Percentiles rank a stretch among this genome's conserved stretches.
phyloP scores from a whole-genome alignment of 2,113 vertebrate genomes.

The Corynorhinus townsendii region DNA sequence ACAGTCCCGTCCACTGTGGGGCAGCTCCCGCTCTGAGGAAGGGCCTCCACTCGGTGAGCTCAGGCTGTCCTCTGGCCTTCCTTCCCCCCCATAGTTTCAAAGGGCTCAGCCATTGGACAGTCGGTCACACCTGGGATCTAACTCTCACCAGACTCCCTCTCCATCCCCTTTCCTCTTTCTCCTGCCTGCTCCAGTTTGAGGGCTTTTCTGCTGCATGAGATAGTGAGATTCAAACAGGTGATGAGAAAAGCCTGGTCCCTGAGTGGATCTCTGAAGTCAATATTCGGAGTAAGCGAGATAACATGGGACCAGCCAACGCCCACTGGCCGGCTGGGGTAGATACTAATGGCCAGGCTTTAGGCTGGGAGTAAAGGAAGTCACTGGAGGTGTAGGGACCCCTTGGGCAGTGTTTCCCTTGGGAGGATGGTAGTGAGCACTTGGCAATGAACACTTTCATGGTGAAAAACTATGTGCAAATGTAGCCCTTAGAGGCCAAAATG shows the following conservation, averaged over 20 bases:
- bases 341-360: neutral
- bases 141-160: neutral
- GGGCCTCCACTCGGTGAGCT: neutral
- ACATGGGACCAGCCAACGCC: neutral
- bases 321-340: neutral
- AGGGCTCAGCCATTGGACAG: neutral
- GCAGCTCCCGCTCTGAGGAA: neutral
- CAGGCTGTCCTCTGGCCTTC: neutral
- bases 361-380: neutral
- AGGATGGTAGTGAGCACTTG: neutral
- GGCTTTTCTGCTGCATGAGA: neutral
- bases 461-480: neutral
- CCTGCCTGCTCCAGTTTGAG: neutral
- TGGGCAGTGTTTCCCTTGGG: neutral
- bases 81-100: neutral
- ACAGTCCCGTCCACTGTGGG: neutral
- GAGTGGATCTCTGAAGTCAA: neutral
- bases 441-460: neutral
- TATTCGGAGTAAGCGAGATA: accelerated
- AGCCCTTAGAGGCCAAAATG: neutral
- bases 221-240: neutral
- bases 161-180: neutral
- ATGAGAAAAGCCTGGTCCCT: neutral
- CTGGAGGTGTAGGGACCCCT: neutral
- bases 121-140: neutral